These are phyloP conservation scores for Morpho achilles DNA, from an alignment of 2,888 invertebrate genomes.

Conservation along the genomic window DNA sequence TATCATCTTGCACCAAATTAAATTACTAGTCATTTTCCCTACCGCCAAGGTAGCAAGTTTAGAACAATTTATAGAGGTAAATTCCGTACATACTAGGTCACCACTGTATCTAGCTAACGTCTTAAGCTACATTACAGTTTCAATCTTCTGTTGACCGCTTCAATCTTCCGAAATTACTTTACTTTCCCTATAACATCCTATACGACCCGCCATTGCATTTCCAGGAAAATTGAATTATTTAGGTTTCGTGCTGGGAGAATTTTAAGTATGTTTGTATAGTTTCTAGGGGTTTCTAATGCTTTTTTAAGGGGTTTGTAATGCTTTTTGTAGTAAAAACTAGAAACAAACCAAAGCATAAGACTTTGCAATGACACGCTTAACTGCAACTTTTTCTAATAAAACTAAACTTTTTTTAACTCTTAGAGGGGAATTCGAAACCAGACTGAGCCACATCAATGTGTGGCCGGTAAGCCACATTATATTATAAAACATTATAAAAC, in stretches of 20 bases:
- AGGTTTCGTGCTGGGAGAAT: slow-evolving; percentile 4
- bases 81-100: neutral
- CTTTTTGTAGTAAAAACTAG: neutral
- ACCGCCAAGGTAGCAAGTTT: too few relatives aligned
- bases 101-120: neutral
- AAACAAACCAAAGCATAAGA: neutral
- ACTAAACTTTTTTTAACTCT: too few relatives aligned
- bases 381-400: too few relatives aligned
- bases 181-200: slow-evolving; percentile 4
- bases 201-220: slow-evolving; percentile 4
- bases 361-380: too few relatives aligned
- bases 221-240: slow-evolving; percentile 8
- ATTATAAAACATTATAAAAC: too few relatives aligned
- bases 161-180: slow-evolving; percentile 6
- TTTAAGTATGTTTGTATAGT: slow-evolving; percentile 6
- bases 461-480: too few relatives aligned
- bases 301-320: neutral
- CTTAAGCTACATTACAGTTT: neutral
- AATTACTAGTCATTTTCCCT: too few relatives aligned
- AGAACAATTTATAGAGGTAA: too few relatives aligned
- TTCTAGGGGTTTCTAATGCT: neutral
- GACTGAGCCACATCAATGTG: too few relatives aligned
- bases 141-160: slow-evolving; percentile 3
- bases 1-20: too few relatives aligned
- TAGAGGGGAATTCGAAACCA: too few relatives aligned